These are phyloP conservation scores for Lacerta agilis DNA, from an alignment of 2,797 vertebrate genomes.

Conservation along the genomic window DNA sequence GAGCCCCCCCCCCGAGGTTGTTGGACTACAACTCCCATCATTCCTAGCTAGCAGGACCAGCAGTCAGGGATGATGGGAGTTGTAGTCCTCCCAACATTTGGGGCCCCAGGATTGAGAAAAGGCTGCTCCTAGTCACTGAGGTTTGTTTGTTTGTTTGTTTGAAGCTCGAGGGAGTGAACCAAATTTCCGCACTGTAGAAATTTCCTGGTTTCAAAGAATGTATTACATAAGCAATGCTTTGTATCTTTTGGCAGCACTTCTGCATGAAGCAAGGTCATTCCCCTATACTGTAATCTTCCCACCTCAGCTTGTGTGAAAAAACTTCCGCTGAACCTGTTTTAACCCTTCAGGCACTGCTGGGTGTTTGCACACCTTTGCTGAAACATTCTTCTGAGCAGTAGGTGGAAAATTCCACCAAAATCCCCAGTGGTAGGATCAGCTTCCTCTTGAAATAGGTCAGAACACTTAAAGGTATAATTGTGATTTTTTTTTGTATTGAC, in stretches of 20 bases:
- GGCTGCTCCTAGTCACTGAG: too few relatives aligned
- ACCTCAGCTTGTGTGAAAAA: neutral
- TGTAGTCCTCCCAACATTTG: too few relatives aligned
- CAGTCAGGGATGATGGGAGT: too few relatives aligned
- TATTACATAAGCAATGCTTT: neutral
- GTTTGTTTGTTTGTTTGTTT: too few relatives aligned
- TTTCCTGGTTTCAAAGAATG: neutral
- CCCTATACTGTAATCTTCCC: neutral
- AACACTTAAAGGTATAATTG: neutral
- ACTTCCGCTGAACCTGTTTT: neutral
- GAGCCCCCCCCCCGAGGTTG: too few relatives aligned
- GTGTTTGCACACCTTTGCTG: neutral
- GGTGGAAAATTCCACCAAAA: conserved; percentile 38
- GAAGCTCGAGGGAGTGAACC: too few relatives aligned
- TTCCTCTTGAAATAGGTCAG: neutral
- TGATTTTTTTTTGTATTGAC: neutral
- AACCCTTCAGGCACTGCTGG: neutral
- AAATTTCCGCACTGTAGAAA: neutral
- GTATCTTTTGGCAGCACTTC: neutral
- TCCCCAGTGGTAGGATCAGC: neutral
- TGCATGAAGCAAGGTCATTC: conserved; percentile 6
- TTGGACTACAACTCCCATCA: too few relatives aligned
- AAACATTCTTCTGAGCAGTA: neutral
- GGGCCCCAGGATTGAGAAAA: too few relatives aligned
- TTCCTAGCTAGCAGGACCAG: too few relatives aligned